Percentiles rank a stretch among this genome's conserved stretches.
These are phyloP conservation scores for Harpagus bidentatus DNA, from an alignment of 2,113 vertebrate species.

Conservation along the genomic window DNA sequence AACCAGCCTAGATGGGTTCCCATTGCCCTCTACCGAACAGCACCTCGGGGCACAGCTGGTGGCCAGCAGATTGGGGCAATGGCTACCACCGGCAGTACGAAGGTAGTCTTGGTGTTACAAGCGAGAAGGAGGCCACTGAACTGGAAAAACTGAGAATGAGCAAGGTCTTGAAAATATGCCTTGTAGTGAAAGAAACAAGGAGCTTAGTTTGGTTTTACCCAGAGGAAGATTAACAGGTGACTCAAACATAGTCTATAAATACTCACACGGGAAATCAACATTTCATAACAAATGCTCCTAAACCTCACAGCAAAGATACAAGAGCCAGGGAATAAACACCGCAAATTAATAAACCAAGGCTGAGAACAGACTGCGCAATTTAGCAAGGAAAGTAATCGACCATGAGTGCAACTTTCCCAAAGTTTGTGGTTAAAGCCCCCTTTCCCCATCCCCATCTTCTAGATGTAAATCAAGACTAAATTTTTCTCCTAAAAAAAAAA, in stretches of 20 bases:
- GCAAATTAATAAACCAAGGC: background rate
- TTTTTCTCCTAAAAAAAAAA: background rate
- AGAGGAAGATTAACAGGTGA: slow-evolving; percentile 26
- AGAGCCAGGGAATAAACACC: background rate
- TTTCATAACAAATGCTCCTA: background rate
- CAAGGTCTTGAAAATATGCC: background rate
- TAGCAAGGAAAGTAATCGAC: background rate
- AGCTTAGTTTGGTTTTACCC: background rate
- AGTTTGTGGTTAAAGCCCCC: background rate
- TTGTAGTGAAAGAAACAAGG: background rate
- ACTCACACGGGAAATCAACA: slow-evolving; percentile 9
- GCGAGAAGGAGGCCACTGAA: background rate
- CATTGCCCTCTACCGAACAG: background rate
- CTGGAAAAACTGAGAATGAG: background rate
- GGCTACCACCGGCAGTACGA: background rate
- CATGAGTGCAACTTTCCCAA: background rate
- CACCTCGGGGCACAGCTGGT: fast-evolving
- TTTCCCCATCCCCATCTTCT: background rate
- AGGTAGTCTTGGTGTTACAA: background rate
- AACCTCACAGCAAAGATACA: background rate
- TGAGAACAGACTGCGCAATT: background rate
- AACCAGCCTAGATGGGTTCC: background rate
- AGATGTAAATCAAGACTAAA: background rate
- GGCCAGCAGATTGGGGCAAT: background rate
- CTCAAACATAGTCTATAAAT: slow-evolving; percentile 1